These are phyloP conservation scores for Trematomus loennbergii DNA, from an alignment of 2,113 vertebrate genomes.

Conservation along the genomic window DNA sequence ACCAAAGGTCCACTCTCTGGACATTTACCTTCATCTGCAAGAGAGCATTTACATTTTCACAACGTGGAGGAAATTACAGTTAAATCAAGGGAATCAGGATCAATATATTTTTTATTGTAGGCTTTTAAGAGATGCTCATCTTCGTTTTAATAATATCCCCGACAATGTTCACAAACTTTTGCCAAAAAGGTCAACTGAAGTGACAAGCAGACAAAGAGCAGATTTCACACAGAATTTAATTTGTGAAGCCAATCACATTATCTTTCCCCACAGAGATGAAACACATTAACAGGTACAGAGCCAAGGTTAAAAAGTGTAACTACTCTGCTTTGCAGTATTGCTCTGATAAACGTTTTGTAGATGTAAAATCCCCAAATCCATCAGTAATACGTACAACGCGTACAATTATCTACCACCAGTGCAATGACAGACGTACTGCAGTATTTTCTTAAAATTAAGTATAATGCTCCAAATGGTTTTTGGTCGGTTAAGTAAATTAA, in stretches of 20 bases:
- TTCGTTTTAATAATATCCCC: neutral
- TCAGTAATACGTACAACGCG: too few species aligned
- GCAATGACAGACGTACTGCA: conserved; percentile 42
- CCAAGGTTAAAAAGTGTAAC: neutral
- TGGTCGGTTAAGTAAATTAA: neutral
- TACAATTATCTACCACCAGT: conserved; percentile 21
- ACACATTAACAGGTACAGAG: conserved; percentile 8
- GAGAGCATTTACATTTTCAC: conserved; percentile 26
- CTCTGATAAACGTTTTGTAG: neutral
- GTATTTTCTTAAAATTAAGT: conserved; percentile 26
- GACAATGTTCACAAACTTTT: neutral
- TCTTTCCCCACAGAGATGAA: neutral
- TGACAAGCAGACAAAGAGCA: conserved; percentile 5
- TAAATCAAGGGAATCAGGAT: neutral
- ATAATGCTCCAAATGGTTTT: conserved; percentile 9
- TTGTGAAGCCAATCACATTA: neutral
- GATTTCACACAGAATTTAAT: conserved; percentile 14
- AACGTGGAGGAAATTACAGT: conserved; percentile 4
- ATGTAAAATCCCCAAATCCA: conserved; percentile 20
- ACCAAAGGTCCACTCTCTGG: conserved; percentile 1
- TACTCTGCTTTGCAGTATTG: conserved; percentile 29
- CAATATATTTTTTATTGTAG: conserved; percentile 1
- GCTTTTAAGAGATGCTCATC: neutral
- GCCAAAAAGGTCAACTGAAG: neutral
- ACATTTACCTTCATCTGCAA: conserved; percentile 15